Base-by-base conservation (phyloP, 2,113 vertebrate genomes). In the Thalassarche chlororhynchos region DNA sequence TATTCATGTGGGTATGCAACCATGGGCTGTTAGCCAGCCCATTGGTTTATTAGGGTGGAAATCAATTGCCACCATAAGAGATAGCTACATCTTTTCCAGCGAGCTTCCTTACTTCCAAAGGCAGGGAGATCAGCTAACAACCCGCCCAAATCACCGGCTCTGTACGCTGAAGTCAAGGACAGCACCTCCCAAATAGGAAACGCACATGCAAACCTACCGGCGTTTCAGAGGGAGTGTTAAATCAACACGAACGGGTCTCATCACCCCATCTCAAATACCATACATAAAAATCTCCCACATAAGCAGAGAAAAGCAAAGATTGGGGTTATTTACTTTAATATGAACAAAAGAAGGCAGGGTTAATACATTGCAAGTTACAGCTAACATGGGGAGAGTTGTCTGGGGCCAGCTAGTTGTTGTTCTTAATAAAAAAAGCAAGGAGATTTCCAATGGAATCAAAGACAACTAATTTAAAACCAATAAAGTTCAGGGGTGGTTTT, bases 201-300 rank as follows among this genome's bases (percentile, higher is more conserved):
- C 0, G 12, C 4, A 31, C 11, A 1, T 5, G 8, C n/a, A 47
- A 60, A 46, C 17, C 34, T 19, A 42, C 16, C 4, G 17, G 36
- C 5, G 1, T 42, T 44, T 55, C 60, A 36, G 32, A 60, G 26
- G 31, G 15, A 47, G 8, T 0, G 7, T 28, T 76, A 40, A 40
- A 62, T 42, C 26, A 42, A 23, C 55, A 17, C 11, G 3, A 42
- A 49, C 4, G 3, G 7, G 44, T 62, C 77, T 75, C 38, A 49
- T 16, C 29, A n/a, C 25, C 54, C 52, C 38, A 7, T 11, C 52
- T 42, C 52, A 55, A 76, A 57, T 8, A n/a, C 32, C 25, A 17
- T 16, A 17, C n/a, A 28, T 25, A 47, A 46, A 52, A 61, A 42
- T 46, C 65, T 34, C 31, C 66, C 24, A 17, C 12, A 1, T 4